These are phyloP conservation scores for Drosophila anceps DNA, from an alignment of 2,888 invertebrate genomes.

Conservation along the genomic window DNA sequence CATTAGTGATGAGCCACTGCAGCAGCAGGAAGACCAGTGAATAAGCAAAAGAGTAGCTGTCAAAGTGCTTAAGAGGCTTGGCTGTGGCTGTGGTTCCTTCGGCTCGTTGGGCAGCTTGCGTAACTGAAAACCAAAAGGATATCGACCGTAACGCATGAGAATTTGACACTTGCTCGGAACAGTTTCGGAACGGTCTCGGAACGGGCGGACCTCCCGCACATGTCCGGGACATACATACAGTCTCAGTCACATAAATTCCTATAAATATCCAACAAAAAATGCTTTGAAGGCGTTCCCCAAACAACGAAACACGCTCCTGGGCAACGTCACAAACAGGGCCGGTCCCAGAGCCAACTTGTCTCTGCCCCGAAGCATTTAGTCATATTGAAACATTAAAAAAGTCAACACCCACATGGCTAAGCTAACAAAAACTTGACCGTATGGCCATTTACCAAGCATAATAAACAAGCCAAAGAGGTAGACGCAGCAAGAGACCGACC, in stretches of 20 bases:
- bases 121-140: conserved; percentile 79
- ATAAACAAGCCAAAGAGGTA: conserved; percentile 65
- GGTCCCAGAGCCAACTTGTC: conserved; percentile 48
- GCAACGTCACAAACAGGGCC: conserved; percentile 54
- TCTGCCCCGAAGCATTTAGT: conserved; percentile 71
- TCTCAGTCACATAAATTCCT: conserved; percentile 41
- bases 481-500: conserved; percentile 32
- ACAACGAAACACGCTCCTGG: conserved; percentile 57
- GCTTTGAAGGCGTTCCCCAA: conserved; percentile 42
- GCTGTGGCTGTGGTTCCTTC: conserved; percentile 29
- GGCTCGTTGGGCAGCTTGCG: conserved; percentile 58
- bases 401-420: conserved; percentile 79
- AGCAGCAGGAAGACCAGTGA: conserved; percentile 43
- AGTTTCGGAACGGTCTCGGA: conserved; percentile 11
- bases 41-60: conserved; percentile 62
- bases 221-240: conserved; percentile 31
- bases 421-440: conserved; percentile 67
- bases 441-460: conserved; percentile 58
- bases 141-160: conserved; percentile 75
- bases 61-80: conserved; percentile 66
- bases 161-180: conserved; percentile 71
- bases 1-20: conserved; percentile 76
- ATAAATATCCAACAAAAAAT: conserved; percentile 44
- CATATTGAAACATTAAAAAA: conserved; percentile 82
- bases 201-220: conserved; percentile 58